Percentiles rank a stretch among this genome's conserved stretches.
Evolutionary conservation across 2,888 invertebrate genomes (phyloP).

Genomic region (Drosophila melanosoma): DNA sequence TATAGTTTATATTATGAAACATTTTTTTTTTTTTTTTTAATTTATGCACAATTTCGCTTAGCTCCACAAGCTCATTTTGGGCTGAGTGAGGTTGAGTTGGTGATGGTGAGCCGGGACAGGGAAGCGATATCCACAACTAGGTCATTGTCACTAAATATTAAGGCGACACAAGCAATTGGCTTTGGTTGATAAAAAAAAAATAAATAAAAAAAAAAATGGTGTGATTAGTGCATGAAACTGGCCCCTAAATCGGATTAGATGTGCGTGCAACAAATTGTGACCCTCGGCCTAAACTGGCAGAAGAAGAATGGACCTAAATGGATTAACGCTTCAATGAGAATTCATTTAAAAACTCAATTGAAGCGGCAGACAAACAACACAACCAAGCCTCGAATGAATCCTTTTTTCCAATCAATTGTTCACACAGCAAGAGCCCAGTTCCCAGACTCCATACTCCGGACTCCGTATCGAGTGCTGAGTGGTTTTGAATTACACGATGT

Average conservation of each 20-base stretch:
- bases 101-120: background rate
- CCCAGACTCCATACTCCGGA: slow-evolving; percentile 4
- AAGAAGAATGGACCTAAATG: slow-evolving; percentile 58
- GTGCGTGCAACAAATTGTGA: slow-evolving; percentile 67
- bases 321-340: slow-evolving; percentile 81
- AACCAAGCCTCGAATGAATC: slow-evolving; percentile 43
- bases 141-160: slow-evolving; percentile 73
- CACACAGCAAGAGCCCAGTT: slow-evolving; percentile 40
- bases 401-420: slow-evolving; percentile 78
- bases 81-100: background rate
- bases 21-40: slow-evolving; percentile 50
- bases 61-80: slow-evolving; percentile 14
- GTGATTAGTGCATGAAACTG: slow-evolving; percentile 19
- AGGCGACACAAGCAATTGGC: slow-evolving; percentile 70
- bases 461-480: slow-evolving; percentile 31
- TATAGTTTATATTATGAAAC: slow-evolving; percentile 67
- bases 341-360: slow-evolving; percentile 64
- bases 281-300: slow-evolving; percentile 42
- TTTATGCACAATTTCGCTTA: slow-evolving; percentile 72
- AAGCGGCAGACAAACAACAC: slow-evolving; percentile 31
- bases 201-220: slow-evolving; percentile 4
- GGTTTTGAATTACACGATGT: slow-evolving; percentile 67
- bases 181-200: slow-evolving; percentile 5
- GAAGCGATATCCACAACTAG: slow-evolving; percentile 48
- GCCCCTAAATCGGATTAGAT: slow-evolving; percentile 70